Conservation (phyloP, 2,888 invertebrate species). For the Netelia inedita region DNA sequence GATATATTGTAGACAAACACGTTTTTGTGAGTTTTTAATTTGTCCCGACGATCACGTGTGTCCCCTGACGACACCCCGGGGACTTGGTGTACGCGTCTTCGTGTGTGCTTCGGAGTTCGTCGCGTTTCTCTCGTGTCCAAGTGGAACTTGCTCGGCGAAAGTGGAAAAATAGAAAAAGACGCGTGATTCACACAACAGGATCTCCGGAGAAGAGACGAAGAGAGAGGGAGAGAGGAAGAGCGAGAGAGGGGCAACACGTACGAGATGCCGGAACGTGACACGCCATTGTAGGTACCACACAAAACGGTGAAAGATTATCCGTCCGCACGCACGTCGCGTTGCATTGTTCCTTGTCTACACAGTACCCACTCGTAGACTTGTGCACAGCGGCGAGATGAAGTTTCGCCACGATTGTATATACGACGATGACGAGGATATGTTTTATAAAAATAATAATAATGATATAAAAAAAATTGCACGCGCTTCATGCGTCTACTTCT, state of each 20-base stretch:
- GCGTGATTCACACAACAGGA: constrained; percentile 6
- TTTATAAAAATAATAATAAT: not conserved
- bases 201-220: constrained; percentile 2
- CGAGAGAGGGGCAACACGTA: constrained; percentile 38
- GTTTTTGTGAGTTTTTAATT: no score
- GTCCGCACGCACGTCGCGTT: constrained; percentile 71
- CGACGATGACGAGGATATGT: constrained; percentile 39
- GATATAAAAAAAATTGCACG: constrained; percentile 9
- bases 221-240: constrained; percentile 42
- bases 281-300: constrained; percentile 73
- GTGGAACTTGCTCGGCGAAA: constrained; percentile 36
- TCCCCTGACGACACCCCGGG: not conserved
- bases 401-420: constrained; percentile 54
- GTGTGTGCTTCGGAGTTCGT: not conserved
- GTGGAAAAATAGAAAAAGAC: constrained; percentile 24
- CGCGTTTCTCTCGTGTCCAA: constrained; percentile 24
- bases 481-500: constrained; percentile 11
- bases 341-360: constrained; percentile 61
- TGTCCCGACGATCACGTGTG: no score
- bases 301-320: constrained; percentile 80
- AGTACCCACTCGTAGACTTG: constrained; percentile 26
- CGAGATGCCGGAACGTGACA: constrained; percentile 75
- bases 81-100: constrained; percentile 15
- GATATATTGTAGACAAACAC: no score
- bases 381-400: constrained; percentile 41